Evolutionary conservation across 2,797 vertebrate species (phyloP), one percentile per base, ranked within the genome.

Genomic region (Sparus aurata): DNA sequence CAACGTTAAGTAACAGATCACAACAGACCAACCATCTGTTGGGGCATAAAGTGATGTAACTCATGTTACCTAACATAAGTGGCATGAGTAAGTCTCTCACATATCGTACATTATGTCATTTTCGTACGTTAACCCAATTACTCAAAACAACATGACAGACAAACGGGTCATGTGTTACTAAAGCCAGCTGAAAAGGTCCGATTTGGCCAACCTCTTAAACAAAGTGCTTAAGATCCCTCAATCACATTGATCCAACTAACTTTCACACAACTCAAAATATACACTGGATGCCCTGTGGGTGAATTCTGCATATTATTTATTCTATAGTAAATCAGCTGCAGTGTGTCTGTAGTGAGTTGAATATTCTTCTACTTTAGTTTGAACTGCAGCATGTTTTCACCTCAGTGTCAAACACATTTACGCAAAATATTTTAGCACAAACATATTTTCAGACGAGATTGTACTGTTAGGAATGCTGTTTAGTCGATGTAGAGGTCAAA

Each of bases 401-500:
- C 27, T 59, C 34, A 6, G 20, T 4, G 38, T 50, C 9, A 3
- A 12, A 8, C 17, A 20, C n/a, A 22, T 61, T 61, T 4, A 34
- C 23, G 41, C 22, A 60, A 6, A 25, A 52, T 20, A 43, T 17
- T 3, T 16, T 17, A 12, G 49, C n/a, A n/a, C 13, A n/a, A 0
- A 17, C 15, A 41, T 17, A 68, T 60, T 76, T 57, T 64, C 9
- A 23, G 57, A 15, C 20, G 23, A 50, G 41, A 54, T 69, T 63
- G 69, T 79, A 84, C 64, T 46, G 52, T 50, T 79, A 7, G 63
- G 8, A 46, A 5, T 72, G 41, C 54, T 60, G 30, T 63, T 68
- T 25, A 66, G 34, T 59, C 18, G 23, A 64, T 22, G 53, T 16
- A 25, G 63, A 84, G 80, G 73, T 80, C 69, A 83, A 80, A 63